A percentile compares a stretch with the other conserved stretches of the same genome.
These are phyloP conservation scores for Enteromius treurensis DNA, from an alignment of 2,797 vertebrate species.

Conservation along the genomic window DNA sequence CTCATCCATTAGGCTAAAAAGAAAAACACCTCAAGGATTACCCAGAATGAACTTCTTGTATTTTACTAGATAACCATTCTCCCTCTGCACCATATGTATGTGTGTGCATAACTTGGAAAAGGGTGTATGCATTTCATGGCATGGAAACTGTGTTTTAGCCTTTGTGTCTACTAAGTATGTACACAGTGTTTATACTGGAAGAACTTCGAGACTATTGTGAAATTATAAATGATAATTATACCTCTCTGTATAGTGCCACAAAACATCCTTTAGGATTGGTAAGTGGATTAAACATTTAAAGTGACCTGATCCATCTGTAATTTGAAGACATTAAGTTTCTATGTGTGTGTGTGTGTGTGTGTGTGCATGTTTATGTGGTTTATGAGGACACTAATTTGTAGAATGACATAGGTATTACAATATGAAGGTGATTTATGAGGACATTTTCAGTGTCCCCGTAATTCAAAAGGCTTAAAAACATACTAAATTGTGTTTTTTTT, in stretches of 20 bases:
- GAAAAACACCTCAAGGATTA: neutral
- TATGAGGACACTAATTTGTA: no score
- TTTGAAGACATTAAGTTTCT: neutral
- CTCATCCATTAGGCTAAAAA: constrained; percentile 2
- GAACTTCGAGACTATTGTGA: constrained; percentile 20
- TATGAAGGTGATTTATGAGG: no score
- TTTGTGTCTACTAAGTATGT: constrained; percentile 34
- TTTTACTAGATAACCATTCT: constrained; percentile 11
- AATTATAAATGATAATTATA: constrained; percentile 5
- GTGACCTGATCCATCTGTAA: constrained; percentile 25
- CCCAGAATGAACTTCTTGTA: neutral
- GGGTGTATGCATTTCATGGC: constrained; percentile 30
- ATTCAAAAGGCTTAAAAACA: no score
- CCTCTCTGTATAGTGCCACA: constrained; percentile 5
- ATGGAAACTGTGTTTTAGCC: constrained; percentile 41
- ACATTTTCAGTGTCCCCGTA: no score
- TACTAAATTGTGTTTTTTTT: no score
- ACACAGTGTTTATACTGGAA: constrained; percentile 38
- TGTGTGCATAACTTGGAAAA: constrained; percentile 20
- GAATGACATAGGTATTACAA: no score
- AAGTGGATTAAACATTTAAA: neutral
- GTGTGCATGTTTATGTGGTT: neutral
- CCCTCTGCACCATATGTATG: constrained; percentile 6
- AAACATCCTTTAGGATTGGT: neutral
- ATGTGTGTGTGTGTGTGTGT: neutral